These are phyloP conservation scores for Zhuqinia jingwanae DNA, from an alignment of 2,888 invertebrate species.

Conservation along the genomic window DNA sequence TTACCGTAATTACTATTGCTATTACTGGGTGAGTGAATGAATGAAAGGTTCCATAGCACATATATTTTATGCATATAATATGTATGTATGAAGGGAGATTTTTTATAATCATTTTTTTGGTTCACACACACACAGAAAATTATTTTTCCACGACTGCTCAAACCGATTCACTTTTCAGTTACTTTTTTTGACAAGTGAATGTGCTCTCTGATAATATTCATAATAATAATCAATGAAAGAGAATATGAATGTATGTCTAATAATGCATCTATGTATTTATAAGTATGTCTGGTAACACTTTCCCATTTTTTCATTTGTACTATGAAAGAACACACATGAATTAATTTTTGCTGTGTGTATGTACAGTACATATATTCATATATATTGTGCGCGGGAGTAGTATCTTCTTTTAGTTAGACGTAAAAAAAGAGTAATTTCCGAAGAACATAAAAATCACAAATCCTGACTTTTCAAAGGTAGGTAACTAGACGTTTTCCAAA, in stretches of 20 bases:
- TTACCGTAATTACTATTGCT: conserved; percentile 57
- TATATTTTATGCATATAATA: no score
- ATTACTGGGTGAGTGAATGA: conserved; percentile 38
- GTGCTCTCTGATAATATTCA: neutral
- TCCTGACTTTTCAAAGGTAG: no score
- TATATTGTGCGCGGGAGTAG: no score
- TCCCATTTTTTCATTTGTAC: conserved; percentile 49
- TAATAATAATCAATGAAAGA: neutral
- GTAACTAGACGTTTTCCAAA: neutral
- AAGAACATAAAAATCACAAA: no score
- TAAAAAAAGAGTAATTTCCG: no score
- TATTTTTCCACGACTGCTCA: conserved; percentile 17
- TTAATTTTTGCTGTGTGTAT: neutral
- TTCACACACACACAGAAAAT: conserved; percentile 31
- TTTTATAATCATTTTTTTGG: conserved; percentile 1
- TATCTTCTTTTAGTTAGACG: neutral
- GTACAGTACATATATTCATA: no score
- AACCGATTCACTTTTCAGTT: conserved; percentile 3
- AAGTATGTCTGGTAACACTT: conserved; percentile 28
- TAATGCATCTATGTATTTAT: neutral
- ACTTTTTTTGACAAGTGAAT: conserved; percentile 30
- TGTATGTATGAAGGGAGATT: neutral
- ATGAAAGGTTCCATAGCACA: no score
- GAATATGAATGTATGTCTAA: neutral
- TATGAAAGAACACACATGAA: no score